These are phyloP conservation scores for Volucella inanis DNA, from an alignment of 2,888 invertebrate genomes.

Conservation along the genomic window DNA sequence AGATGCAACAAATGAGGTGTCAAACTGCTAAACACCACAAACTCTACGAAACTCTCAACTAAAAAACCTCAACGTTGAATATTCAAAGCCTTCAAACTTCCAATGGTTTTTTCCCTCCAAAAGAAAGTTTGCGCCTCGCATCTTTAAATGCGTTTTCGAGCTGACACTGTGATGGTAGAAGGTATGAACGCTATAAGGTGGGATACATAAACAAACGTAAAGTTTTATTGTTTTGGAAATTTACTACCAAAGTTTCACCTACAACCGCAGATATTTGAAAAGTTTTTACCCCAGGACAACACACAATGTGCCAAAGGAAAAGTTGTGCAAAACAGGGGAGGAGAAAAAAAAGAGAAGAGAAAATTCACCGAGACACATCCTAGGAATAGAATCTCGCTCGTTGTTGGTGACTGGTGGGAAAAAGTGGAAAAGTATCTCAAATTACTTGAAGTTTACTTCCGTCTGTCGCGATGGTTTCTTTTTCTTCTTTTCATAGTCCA, in stretches of 20 bases:
- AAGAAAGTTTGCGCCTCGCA: conserved; percentile 14
- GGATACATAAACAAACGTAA: conserved; percentile 69
- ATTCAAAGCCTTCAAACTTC: conserved; percentile 70
- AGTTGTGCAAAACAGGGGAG: background rate
- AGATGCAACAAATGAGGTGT: conserved; percentile 72
- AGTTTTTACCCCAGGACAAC: conserved; percentile 33
- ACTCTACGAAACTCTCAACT: conserved; percentile 27
- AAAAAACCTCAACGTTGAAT: conserved; percentile 48
- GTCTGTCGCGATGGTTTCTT: conserved; percentile 52
- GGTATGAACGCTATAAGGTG: background rate
- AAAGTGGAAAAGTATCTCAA: conserved; percentile 61
- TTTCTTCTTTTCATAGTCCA: conserved; percentile 15
- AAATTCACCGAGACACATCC: conserved; percentile 19
- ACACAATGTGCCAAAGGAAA: background rate
- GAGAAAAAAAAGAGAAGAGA: conserved; percentile 12
- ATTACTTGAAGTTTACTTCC: conserved; percentile 74
- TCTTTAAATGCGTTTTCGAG: conserved; percentile 15
- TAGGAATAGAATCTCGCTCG: background rate
- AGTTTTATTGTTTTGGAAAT: conserved; percentile 73
- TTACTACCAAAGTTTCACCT: conserved; percentile 71
- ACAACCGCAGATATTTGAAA: conserved; percentile 75
- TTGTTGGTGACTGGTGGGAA: background rate
- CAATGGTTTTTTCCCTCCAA: conserved; percentile 6
- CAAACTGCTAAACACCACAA: conserved; percentile 52
- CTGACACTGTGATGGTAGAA: background rate